Base-by-base conservation (phyloP, 35 echinoderm and acorn worm genomes). In the Lytechinus pictus region DNA sequence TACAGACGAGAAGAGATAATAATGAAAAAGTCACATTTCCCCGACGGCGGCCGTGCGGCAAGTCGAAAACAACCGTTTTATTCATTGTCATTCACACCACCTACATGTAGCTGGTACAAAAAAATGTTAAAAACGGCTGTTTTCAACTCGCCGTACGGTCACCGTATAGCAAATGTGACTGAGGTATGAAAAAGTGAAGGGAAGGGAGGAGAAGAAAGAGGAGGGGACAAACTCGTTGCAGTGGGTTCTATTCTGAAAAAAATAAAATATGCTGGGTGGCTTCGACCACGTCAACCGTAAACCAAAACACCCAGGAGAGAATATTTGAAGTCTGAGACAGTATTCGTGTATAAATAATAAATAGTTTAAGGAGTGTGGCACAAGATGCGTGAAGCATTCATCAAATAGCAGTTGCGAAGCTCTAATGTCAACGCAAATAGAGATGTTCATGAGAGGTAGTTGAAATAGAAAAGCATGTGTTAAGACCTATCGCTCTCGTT, bases 381-480 rank as follows among this genome's bases (percentile, higher is more conserved):
- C 66, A 7, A 24, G 66, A 8, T 79, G 66, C 14, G 0, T 79
- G 66, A 79, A 79, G 66, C 66, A 79, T 79, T 79, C 66, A 24
- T 79, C 66, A 79, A 79, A 79, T 79, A 79, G 19, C 8, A 24
- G 19, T 7, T 24, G 19, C 66, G 6, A 16, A 79, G 66, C 66
- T 79, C 66, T 79, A 79, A 79, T 79, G 66, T 79, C 66, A 79
- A 79, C n/a, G 66, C 66, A 79, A 79, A 79, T 79, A 79, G 19
- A n/a, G 66, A 79, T 79, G 19, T 79, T 79, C 6, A 79, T 44
- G 33, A 44, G 13, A 79, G 6, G n/a, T 24, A 24, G 66, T 4
- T n/a, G 66, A 79, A 79, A 79, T 79, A 79, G 66, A 79, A 79
- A 2, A 79, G 16, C n/a, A 24, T 7, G 61, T 24, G 14, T 71